A percentile compares a stretch with the other conserved stretches of the same genome.
Evolutionary conservation across 23 tunicate genomes (phyloP).

Genomic region (Corella eumyota): DNA sequence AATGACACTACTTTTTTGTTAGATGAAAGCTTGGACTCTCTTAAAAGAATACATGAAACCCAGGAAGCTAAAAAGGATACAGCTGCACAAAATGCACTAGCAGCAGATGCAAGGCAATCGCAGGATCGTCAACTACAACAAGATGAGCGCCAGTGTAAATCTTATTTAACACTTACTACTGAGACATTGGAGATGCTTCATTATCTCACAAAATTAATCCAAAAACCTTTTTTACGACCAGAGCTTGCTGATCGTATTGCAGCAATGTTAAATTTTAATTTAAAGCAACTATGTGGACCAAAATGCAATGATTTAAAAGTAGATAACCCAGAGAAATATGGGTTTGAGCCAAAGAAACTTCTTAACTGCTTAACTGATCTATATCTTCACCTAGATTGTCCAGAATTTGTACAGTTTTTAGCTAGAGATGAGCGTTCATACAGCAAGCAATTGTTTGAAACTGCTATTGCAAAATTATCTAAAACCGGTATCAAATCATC

Average conservation of each 20-base stretch:
- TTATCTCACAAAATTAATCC: conserved; percentile 64
- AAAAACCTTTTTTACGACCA: conserved; percentile 83
- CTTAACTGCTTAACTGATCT: conserved; percentile 61
- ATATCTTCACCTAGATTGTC: conserved; percentile 75
- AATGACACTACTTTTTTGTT: conserved; percentile 89
- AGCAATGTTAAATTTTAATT: conserved; percentile 87
- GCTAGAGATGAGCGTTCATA: conserved; percentile 89
- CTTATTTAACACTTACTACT: conserved; percentile 84
- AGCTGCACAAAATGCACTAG: conserved; percentile 33
- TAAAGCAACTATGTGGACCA: conserved; percentile 89
- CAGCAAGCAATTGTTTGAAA: conserved; percentile 49
- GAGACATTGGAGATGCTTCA: conserved; percentile 72
- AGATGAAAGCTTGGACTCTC: conserved; percentile 75
- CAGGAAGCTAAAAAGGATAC: conserved; percentile 65
- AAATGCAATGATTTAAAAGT: conserved; percentile 82
- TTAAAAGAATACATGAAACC: conserved; percentile 78
- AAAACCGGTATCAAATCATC: conserved; percentile 48
- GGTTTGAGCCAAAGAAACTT: conserved; percentile 83
- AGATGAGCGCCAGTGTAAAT: conserved; percentile 87
- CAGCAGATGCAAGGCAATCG: no score
- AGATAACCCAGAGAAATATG: conserved; percentile 77
- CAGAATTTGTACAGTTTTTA: conserved; percentile 60
- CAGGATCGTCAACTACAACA: conserved; percentile 56
- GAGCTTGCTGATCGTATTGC: conserved; percentile 91
- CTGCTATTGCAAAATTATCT: conserved; percentile 51